A percentile compares a stretch with the other conserved stretches of the same genome.
Evolutionary conservation across 1,140 invertebrate genomes (phyloP).

Genomic region (Drosophila bifasciata): DNA sequence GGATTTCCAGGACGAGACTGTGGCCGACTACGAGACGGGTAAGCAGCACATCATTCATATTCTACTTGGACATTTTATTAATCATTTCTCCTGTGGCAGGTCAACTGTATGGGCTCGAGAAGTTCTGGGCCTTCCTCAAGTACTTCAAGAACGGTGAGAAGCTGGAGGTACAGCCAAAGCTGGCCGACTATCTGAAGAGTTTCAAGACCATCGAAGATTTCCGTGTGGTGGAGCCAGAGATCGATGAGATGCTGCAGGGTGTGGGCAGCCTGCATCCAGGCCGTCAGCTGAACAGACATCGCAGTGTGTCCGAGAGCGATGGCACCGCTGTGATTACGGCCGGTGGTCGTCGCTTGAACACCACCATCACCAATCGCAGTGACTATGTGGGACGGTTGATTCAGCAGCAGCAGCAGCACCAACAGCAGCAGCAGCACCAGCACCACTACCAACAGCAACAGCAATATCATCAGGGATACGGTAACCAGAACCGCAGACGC

Average conservation of each 20-base stretch:
- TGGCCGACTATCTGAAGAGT: constrained; percentile 92
- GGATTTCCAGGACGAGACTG: constrained; percentile 97
- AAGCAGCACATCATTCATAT: constrained; percentile 82
- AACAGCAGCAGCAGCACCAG: constrained; percentile 74
- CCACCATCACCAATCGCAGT: constrained; percentile 81
- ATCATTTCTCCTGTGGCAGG: constrained; percentile 85
- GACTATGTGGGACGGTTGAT: constrained; percentile 79
- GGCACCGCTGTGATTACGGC: constrained; percentile 68
- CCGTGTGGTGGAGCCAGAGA: constrained; percentile 89
- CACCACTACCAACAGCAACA: constrained; percentile 64
- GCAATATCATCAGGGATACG: constrained; percentile 49
- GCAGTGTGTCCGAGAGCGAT: constrained; percentile 87
- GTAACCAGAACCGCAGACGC: constrained; percentile 72
- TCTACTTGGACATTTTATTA: background rate
- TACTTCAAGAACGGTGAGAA: constrained; percentile 93
- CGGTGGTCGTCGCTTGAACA: constrained; percentile 74
- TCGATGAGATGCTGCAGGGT: constrained; percentile 85
- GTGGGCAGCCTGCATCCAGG: constrained; percentile 84
- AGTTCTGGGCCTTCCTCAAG: constrained; percentile 99
- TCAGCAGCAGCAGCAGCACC: constrained; percentile 72
- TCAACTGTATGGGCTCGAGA: constrained; percentile 98
- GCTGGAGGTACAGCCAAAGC: constrained; percentile 91
- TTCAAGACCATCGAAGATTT: constrained; percentile 99
- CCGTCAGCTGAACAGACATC: constrained; percentile 85
- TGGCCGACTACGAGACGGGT: constrained; percentile 95